Base-by-base conservation (phyloP, 2,888 invertebrate species). In the Podotricha telesiphe region DNA sequence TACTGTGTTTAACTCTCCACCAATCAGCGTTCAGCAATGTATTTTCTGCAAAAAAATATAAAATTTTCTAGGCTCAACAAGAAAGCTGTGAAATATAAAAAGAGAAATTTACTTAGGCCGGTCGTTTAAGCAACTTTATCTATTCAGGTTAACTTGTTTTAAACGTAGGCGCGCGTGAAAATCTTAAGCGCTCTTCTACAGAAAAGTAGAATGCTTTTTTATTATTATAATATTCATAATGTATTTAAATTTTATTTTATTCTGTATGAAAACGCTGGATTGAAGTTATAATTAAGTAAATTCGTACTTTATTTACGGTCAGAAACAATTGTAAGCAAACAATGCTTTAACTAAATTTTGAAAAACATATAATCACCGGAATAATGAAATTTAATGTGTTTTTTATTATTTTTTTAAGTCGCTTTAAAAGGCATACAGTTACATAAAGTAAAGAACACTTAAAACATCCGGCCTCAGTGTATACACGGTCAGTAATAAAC, bases 121-220 rank as follows among this genome's bases (percentile, higher is more conserved):
- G 45, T 61, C 48, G 40, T 40, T 69, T 63, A 62, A 56, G 69
- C 40, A 66, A 64, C 66, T 69, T 63, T 64, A 71, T 71, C 69
- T 64, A 63, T 71, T 71, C 66, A 71, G 71, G 68, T 68, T 65
- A 71, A 71, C 65, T 65, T 51, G 61, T 62, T 66, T 56, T 65
- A 63, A 69, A 56, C 48, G 51, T 50, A 69, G 53, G 65, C 58
- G 64, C 50, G 68, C 58, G 64, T 50, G 68, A 68, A 64, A 68
- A 68, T 64, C 48, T 55, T 53, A 59, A 64, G 64, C 56, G 58
- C 55, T 68, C 47, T 51, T 56, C 45, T 45, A 34, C 56, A 47
- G 47, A 47, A 58, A 64, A 34, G 48, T 50, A 62, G 37, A 62
- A 50, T 62, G 19, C 48, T 62, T 58, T 65, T 66, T 58, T 58